Percentiles rank a stretch among this genome's conserved stretches.
Evolutionary conservation across 2,113 vertebrate genomes (phyloP).

Genomic region (Aegithalos caudatus): DNA sequence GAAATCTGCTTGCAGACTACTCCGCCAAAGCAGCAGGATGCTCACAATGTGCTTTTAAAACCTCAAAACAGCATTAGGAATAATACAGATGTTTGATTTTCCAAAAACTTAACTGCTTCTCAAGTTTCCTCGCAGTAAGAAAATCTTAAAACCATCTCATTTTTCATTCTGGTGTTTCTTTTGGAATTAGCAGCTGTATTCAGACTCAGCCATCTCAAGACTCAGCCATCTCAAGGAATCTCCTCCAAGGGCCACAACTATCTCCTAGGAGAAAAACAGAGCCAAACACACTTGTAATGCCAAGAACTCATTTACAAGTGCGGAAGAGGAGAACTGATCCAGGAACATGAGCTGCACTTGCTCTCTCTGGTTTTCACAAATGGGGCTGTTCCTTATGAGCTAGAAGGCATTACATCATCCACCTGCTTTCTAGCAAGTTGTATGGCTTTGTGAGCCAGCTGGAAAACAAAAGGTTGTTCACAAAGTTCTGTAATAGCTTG

Average conservation of each 20-base stretch:
- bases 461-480: neutral
- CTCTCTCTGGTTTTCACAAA: neutral
- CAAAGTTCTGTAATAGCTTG: neutral
- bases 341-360: neutral
- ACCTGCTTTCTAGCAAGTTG: neutral
- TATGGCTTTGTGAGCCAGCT: neutral
- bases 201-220: neutral
- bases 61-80: neutral
- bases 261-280: conserved; percentile 45
- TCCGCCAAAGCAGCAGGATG: neutral
- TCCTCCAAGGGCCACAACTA: neutral
- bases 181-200: neutral
- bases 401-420: neutral
- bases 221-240: neutral
- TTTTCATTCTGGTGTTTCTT: neutral
- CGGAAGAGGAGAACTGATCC: neutral
- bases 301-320: conserved; percentile 13
- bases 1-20: neutral
- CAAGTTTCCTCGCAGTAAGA: neutral
- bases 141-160: neutral
- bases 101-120: neutral
- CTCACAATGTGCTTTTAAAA: neutral
- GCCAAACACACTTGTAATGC: neutral
- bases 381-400: neutral
- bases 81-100: neutral